Percentiles rank a stretch among this genome's conserved stretches.
phyloP scores from a whole-genome alignment of 2,113 vertebrate species.

The Centrocercus urophasianus region DNA sequence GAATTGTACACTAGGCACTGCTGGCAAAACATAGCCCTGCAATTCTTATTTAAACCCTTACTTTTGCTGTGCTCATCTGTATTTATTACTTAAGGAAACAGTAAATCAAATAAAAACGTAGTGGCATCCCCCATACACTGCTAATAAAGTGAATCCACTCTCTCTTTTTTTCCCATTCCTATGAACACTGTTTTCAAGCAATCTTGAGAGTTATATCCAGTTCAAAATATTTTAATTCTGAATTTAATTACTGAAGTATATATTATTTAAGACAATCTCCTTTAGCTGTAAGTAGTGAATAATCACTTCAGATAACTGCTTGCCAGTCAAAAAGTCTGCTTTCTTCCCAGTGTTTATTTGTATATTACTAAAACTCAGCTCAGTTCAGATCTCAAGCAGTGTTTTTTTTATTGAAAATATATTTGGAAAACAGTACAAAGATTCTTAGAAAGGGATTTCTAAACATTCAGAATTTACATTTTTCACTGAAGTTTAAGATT shows the following conservation, averaged over 20 bases:
- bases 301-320: neutral
- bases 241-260: neutral
- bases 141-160: neutral
- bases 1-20: constrained; percentile 45
- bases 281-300: neutral
- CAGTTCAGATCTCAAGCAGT: neutral
- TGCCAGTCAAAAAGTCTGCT: neutral
- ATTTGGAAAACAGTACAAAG: neutral
- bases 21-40: constrained; percentile 20
- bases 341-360: neutral
- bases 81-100: constrained; percentile 59
- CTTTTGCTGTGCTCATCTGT: constrained; percentile 19
- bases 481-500: neutral
- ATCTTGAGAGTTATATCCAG: neutral
- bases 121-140: neutral
- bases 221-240: constrained; percentile 15
- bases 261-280: neutral
- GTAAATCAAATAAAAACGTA: constrained; percentile 40
- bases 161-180: neutral
- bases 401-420: neutral
- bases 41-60: constrained; percentile 58
- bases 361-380: neutral
- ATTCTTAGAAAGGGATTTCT: neutral
- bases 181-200: neutral
- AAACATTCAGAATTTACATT: neutral